These are phyloP conservation scores for Phasia obesa DNA, from an alignment of 2,888 invertebrate genomes.

Conservation along the genomic window DNA sequence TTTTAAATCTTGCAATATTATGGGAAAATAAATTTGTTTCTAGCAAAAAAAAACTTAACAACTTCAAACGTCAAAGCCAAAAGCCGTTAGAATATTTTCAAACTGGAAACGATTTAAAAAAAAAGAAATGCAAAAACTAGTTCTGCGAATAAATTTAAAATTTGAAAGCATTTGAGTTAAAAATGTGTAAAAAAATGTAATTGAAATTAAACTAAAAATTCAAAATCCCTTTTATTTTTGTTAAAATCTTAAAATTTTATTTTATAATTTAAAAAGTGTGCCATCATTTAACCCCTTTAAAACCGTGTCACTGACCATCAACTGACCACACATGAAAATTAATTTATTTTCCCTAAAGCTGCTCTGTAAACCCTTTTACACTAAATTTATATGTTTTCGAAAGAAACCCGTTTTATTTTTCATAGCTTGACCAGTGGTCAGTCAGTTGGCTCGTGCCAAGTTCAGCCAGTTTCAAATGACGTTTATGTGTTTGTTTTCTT, in stretches of 20 bases:
- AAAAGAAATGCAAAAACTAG: slow-evolving; percentile 23
- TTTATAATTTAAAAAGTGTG: slow-evolving; percentile 40
- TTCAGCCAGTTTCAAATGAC: neutral
- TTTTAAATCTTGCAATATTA: slow-evolving; percentile 10
- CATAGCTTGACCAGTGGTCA: slow-evolving; percentile 53
- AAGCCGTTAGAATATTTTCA: slow-evolving; percentile 57
- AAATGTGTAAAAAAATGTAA: neutral
- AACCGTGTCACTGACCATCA: slow-evolving; percentile 38
- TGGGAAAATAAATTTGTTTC: slow-evolving; percentile 59
- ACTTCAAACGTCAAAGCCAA: slow-evolving; percentile 6
- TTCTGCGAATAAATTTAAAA: neutral
- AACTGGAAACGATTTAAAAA: neutral
- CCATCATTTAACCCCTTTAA: slow-evolving; percentile 46
- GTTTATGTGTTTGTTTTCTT: no score
- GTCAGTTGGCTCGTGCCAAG: slow-evolving; percentile 54
- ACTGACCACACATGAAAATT: slow-evolving; percentile 50
- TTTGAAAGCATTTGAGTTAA: neutral
- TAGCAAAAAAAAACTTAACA: neutral
- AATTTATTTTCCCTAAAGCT: slow-evolving; percentile 47
- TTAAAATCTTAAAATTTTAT: neutral
- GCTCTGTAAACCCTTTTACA: slow-evolving; percentile 23
- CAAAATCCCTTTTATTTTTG: neutral
- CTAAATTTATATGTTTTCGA: neutral
- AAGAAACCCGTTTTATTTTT: slow-evolving; percentile 33
- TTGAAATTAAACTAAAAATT: neutral